A percentile compares a stretch with the other conserved stretches of the same genome.
phyloP scores from a whole-genome alignment of 2,113 vertebrate species.

The Ciconia maguari region DNA sequence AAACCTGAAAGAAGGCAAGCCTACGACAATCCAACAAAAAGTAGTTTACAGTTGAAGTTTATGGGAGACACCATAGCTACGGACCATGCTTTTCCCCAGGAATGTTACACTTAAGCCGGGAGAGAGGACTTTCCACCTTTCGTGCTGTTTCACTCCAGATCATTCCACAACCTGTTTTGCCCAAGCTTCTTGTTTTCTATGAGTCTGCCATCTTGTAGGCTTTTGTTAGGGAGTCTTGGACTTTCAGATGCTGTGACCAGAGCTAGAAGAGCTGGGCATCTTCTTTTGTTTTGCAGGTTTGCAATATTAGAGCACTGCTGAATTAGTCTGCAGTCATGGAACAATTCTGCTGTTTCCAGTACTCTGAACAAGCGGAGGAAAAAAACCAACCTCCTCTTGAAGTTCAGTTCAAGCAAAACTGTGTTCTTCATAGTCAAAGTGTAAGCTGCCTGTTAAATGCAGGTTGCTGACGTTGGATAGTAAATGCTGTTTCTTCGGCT shows the following conservation, averaged over 20 bases:
- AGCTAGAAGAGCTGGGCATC: background rate
- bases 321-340: background rate
- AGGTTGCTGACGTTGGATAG: background rate
- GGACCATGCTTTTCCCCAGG: background rate
- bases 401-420: background rate
- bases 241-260: background rate
- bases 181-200: background rate
- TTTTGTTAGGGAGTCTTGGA: background rate
- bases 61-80: background rate
- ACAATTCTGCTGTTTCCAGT: background rate
- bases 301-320: background rate
- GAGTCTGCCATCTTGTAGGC: background rate
- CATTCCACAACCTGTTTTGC: background rate
- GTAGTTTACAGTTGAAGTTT: background rate
- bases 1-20: background rate
- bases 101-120: background rate
- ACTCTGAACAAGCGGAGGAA: background rate
- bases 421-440: background rate
- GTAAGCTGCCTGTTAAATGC: constrained; percentile 16
- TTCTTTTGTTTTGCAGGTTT: background rate
- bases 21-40: background rate
- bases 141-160: background rate
- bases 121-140: background rate
- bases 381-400: background rate
- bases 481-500: constrained; percentile 33